Evolutionary conservation across 92 coral and sea anemone species (phyloP), one percentile per base, ranked within the genome.

Genomic region (Phenganax marumi): DNA sequence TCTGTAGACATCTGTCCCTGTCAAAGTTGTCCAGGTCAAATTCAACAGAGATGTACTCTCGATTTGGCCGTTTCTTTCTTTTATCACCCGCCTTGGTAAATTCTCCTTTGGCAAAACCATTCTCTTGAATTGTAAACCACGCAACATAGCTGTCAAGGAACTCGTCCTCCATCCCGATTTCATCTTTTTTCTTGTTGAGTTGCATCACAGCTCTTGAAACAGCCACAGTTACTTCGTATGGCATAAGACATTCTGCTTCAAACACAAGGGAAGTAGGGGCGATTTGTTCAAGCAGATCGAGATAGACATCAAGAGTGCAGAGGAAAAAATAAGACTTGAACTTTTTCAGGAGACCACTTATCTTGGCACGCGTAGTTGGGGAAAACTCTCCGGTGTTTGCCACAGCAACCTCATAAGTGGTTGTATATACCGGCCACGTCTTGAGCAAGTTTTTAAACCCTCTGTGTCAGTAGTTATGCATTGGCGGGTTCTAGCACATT

Each of bases 361-460:
- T 76, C 81, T 76, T 76, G 64, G 81, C 81, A 55, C 62, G 50
- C n/a, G 66, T 25, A 53, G 39, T 76, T 76, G 68, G 43, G 68
- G 81, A 22, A 55, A 52, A 76, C 81, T 76, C 81, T 52, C 50
- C 10, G 68, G 81, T 53, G 81, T 76, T 76, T 76, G 81, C 81
- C 68, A 55, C 81, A 12, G 81, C 81, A 76, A 52, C 50, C 68
- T 76, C 81, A 24, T 76, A 76, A 72, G 77, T 13, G 25, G 57
- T 72, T 55, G 68, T 26, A 76, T 76, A 52, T 52, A 76, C 50
- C n/a, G 81, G 81, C 81, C 81, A 76, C 47, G 81, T 76, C 81
- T 76, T 68, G 68, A 76, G 81, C 68, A 76, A 76, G 51, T 76
- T 76, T 68, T 76, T 76, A 76, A 76, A 76, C 50, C 81, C 81